These are phyloP conservation scores for Cyrtonyx montezumae DNA, from an alignment of 2,113 vertebrate genomes.

Conservation along the genomic window DNA sequence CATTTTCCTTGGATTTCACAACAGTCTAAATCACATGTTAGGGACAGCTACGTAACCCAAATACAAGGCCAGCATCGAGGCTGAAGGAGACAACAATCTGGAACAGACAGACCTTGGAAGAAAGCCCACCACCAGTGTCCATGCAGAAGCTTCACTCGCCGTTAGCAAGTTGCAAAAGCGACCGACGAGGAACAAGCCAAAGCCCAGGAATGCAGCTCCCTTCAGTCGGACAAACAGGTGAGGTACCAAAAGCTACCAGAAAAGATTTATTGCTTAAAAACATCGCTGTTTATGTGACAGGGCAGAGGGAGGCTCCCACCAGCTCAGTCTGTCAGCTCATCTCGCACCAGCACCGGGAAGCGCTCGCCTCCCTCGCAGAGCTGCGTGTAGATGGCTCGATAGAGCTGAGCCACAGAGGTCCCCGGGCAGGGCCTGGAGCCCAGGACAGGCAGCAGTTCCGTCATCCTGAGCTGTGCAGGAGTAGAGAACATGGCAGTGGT, in stretches of 20 bases:
- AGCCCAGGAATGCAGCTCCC: not conserved
- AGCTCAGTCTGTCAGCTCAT: constrained; percentile 77
- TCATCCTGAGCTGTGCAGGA: constrained; percentile 81
- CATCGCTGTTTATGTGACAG: not conserved
- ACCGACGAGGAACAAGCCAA: not conserved
- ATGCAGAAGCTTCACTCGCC: not conserved
- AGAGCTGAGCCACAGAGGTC: constrained; percentile 42
- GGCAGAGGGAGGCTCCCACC: not conserved
- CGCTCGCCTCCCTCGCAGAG: constrained; percentile 83
- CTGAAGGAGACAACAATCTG: not conserved
- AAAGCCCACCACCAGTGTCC: not conserved
- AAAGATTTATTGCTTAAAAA: constrained; percentile 52
- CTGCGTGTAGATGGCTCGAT: constrained; percentile 83
- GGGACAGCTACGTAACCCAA: not conserved
- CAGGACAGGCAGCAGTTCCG: constrained; percentile 79
- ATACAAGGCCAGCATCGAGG: fast-evolving
- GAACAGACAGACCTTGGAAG: not conserved
- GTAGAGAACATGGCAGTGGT: not conserved
- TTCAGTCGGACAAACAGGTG: not conserved
- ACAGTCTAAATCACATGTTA: not conserved
- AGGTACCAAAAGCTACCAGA: not conserved
- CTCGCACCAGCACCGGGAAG: constrained; percentile 86
- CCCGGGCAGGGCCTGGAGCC: not conserved
- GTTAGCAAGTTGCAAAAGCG: not conserved
- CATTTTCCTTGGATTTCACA: not conserved